Evolutionary conservation across 1,140 invertebrate genomes (phyloP).

Genomic region (Ridgeia piscesae): DNA sequence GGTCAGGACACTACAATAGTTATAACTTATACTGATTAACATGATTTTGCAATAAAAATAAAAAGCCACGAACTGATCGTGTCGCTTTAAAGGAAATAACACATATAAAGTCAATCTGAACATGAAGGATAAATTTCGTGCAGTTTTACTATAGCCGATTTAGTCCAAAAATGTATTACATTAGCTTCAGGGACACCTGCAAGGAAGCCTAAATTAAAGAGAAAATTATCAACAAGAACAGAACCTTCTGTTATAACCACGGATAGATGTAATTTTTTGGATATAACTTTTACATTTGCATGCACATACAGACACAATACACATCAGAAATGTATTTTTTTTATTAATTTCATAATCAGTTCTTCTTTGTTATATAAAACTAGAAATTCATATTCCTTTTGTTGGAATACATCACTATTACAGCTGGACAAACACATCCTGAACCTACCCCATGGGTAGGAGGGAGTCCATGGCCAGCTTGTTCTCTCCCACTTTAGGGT

Average conservation of each 20-base stretch:
- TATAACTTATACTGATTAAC: too few species aligned
- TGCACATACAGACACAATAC: too few species aligned
- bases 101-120: background rate
- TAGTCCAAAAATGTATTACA: background rate
- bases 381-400: too few species aligned
- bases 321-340: too few species aligned
- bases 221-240: background rate
- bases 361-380: too few species aligned
- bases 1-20: too few species aligned
- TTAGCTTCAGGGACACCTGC: background rate
- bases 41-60: too few species aligned
- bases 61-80: too few species aligned
- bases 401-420: too few species aligned
- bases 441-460: slow-evolving; percentile 51
- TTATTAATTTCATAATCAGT: too few species aligned
- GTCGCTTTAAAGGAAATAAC: background rate
- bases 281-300: too few species aligned
- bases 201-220: background rate
- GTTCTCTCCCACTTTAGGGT: background rate
- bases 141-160: background rate
- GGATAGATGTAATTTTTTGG: background rate
- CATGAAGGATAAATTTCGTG: background rate
- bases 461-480: slow-evolving; percentile 36
- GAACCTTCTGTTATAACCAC: background rate
- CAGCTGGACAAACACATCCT: too few species aligned